Base-by-base conservation (phyloP, 2,797 vertebrate genomes). In the Crenichthys baileyi region DNA sequence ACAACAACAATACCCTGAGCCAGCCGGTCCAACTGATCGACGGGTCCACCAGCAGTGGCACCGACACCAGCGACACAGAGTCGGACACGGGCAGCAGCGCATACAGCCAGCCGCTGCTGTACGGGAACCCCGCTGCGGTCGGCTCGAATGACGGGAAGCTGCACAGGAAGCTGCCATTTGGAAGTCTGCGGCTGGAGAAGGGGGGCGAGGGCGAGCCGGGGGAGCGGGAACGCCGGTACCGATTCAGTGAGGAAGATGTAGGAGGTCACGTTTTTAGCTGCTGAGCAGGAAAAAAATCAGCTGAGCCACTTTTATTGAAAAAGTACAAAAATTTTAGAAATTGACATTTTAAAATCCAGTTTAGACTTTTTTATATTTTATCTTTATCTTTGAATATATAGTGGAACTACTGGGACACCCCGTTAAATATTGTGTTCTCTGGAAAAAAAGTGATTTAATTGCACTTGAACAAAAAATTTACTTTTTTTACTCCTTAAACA, bases 31-130 rank as follows among this genome's bases (percentile, higher is more conserved):
- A 97, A 46, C 92, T 97, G 95, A 94, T 96, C 0, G 96, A 98
- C 75, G 96, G 95, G 5, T 97, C 96, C 65, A 96, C 95, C 24
- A 97, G 97, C 94, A 98, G 98, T 41, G 97, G 96, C 53, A 95
- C 95, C 0, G 97, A 98, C 78, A 96, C 96, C 46, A 97, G 97
- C 0, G 97, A 98, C 91, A 96, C 96, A 0, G 97, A 98, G 91
- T 97, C 96, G 0, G 97, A 98, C 67, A 88, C 95, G 0, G 93
- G 94, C 7, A 91, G 95, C 83, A 95, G 95, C 85, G 92, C 95
- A 0, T 95, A 95, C 84, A 93, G 92, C 84, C 96, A 95, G 73
- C 95, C 97, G 5, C 81, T 97, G 3, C 90, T 94, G 71, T 97
- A 96, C n/a, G 94, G 96, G 8, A 97, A 97, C 70, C 96, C 96